These are phyloP conservation scores for Tridacna crocea DNA, from an alignment of 2,888 invertebrate species.

Conservation along the genomic window DNA sequence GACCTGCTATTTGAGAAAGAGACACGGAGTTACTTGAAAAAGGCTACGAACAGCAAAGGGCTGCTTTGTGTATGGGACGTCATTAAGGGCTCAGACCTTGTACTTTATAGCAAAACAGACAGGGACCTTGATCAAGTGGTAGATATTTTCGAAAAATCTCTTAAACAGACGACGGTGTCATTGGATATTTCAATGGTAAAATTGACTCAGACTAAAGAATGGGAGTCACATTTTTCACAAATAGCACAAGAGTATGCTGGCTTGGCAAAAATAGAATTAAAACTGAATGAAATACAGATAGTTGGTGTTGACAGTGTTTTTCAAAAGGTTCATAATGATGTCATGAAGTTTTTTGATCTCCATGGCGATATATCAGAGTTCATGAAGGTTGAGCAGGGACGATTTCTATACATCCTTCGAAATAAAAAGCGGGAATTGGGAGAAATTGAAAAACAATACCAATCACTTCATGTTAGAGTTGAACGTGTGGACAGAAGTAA, in stretches of 20 bases:
- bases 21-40: constrained; percentile 32
- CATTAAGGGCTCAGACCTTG: constrained; percentile 7
- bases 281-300: constrained; percentile 11
- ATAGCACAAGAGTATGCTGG: constrained; percentile 21
- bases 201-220: constrained; percentile 18
- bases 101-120: constrained; percentile 37
- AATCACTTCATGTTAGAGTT: constrained; percentile 28
- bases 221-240: constrained; percentile 3
- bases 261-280: constrained; percentile 11
- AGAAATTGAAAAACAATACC: constrained; percentile 43
- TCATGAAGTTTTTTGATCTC: constrained; percentile 43
- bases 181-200: background rate
- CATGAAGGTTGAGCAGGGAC: constrained; percentile 33
- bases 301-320: constrained; percentile 27
- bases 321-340: constrained; percentile 34
- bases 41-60: constrained; percentile 2
- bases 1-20: constrained; percentile 47
- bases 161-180: constrained; percentile 9
- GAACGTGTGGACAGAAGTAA: background rate
- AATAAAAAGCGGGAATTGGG: constrained; percentile 31
- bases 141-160: background rate
- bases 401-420: constrained; percentile 30
- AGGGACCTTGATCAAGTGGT: constrained; percentile 21
- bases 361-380: constrained; percentile 35
- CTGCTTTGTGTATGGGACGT: constrained; percentile 47